Percentiles rank a stretch among this genome's conserved stretches.
phyloP scores from a whole-genome alignment of 1,140 invertebrate genomes.

The Pinna nobilis region DNA sequence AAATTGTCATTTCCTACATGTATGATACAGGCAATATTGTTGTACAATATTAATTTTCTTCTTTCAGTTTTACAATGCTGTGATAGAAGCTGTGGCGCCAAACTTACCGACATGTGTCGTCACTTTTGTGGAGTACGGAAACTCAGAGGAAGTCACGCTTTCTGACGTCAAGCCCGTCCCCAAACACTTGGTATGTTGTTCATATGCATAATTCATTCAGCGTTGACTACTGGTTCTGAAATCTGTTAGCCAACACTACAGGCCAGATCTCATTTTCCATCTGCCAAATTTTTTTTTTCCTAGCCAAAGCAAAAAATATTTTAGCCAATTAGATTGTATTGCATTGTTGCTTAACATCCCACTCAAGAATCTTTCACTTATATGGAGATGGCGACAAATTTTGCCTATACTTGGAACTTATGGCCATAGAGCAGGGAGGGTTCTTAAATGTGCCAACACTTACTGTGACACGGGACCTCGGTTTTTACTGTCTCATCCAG shows the following conservation, averaged over 20 bases:
- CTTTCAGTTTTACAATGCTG: conserved; percentile 89
- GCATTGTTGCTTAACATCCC: too few relatives aligned
- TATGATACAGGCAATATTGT: background rate
- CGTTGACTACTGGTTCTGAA: background rate
- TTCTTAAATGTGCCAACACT: too few relatives aligned
- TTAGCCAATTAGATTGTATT: background rate
- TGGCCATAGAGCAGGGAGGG: too few relatives aligned
- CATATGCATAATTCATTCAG: background rate
- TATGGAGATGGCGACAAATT: too few relatives aligned
- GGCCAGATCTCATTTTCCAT: background rate
- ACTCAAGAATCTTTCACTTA: too few relatives aligned
- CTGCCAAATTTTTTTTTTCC: conserved; percentile 3
- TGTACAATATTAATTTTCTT: conserved; percentile 22
- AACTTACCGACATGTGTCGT: conserved; percentile 85
- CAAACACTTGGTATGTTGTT: conserved; percentile 46
- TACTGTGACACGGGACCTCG: too few relatives aligned
- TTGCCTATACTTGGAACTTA: too few relatives aligned
- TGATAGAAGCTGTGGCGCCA: conserved; percentile 85
- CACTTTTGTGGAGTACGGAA: conserved; percentile 89
- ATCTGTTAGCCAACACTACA: background rate
- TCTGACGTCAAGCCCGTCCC: conserved; percentile 60
- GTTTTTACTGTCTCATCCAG: too few relatives aligned
- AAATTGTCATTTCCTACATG: background rate
- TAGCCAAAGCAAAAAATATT: conserved; percentile 1
- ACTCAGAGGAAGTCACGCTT: conserved; percentile 89